Evolutionary conservation across 2,888 invertebrate genomes (phyloP).

Genomic region (Mycalesis mineus): DNA sequence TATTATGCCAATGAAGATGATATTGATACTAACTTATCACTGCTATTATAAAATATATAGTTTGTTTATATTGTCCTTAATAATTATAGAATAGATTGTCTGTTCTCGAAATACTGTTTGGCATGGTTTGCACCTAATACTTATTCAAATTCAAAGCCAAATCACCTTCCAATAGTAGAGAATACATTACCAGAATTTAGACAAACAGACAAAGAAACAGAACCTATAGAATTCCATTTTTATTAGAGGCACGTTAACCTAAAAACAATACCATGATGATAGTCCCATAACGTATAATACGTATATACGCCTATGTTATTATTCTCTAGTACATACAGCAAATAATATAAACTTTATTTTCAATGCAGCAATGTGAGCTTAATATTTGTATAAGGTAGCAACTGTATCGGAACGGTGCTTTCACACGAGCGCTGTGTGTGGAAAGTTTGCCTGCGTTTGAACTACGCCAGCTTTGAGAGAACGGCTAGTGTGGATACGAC

Average conservation of each 20-base stretch:
- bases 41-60: background rate
- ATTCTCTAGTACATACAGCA: background rate
- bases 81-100: no score
- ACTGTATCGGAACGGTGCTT: constrained; percentile 59
- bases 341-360: constrained; percentile 19
- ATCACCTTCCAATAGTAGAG: no score
- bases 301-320: constrained; percentile 2
- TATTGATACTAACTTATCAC: background rate
- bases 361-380: constrained; percentile 26
- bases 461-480: constrained; percentile 31
- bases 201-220: no score
- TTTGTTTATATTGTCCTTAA: no score
- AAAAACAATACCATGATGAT: no score
- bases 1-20: constrained; percentile 6
- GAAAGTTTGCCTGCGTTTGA: constrained; percentile 61
- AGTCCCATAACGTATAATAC: background rate
- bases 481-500: constrained; percentile 35
- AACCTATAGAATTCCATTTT: no score
- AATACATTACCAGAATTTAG: no score
- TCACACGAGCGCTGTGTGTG: constrained; percentile 49
- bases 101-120: no score
- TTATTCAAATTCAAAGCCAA: no score
- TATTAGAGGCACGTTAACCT: no score
- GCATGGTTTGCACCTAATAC: no score
- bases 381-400: constrained; percentile 54